These are phyloP conservation scores for Lacerta viridis DNA, from an alignment of 2,797 vertebrate species.

Conservation along the genomic window DNA sequence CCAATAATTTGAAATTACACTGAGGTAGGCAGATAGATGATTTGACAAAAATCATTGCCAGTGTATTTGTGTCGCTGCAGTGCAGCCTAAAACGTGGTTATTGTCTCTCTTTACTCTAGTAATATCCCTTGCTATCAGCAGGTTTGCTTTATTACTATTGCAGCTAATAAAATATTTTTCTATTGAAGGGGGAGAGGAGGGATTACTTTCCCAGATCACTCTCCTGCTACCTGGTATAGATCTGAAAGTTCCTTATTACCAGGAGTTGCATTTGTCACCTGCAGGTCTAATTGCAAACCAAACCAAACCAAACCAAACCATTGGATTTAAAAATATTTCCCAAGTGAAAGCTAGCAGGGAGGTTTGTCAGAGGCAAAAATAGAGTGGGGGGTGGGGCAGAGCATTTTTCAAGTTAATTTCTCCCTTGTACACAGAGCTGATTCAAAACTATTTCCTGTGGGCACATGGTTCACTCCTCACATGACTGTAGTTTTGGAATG, in stretches of 20 bases:
- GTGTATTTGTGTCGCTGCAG: slow-evolving; percentile 32
- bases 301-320: not conserved
- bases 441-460: slow-evolving; percentile 35
- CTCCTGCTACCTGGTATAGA: not conserved
- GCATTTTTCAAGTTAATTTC: not conserved
- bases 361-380: not conserved
- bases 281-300: slow-evolving; percentile 6
- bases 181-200: not conserved
- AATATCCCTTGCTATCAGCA: slow-evolving; percentile 2
- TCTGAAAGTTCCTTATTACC: slow-evolving; percentile 7
- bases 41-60: not conserved
- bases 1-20: slow-evolving; percentile 17
- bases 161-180: slow-evolving; percentile 21
- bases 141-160: not conserved
- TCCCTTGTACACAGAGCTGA: not conserved
- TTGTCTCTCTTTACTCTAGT: not conserved
- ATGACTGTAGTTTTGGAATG: not conserved
- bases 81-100: not conserved
- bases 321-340: not conserved
- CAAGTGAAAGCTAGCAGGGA: slow-evolving; percentile 26
- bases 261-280: slow-evolving; percentile 39
- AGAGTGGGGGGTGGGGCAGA: not conserved
- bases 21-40: not conserved
- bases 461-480: not conserved
- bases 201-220: not conserved